These are phyloP conservation scores for Hydrotaea diabolus DNA, from an alignment of 2,888 invertebrate genomes.

Conservation along the genomic window DNA sequence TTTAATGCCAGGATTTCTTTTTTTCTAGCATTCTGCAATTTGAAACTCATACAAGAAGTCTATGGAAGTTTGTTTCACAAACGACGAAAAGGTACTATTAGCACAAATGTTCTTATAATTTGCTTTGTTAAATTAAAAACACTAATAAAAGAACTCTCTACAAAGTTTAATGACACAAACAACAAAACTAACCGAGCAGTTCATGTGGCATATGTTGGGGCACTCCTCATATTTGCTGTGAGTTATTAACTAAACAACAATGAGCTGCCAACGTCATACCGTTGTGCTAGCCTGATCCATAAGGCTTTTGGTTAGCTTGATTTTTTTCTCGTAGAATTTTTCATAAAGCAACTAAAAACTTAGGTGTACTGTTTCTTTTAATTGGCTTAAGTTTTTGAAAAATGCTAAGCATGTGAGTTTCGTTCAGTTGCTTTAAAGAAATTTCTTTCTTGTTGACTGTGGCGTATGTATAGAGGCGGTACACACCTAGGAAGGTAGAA, in stretches of 20 bases:
- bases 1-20: neutral
- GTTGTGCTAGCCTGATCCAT: neutral
- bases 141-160: constrained; percentile 13
- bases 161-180: constrained; percentile 21
- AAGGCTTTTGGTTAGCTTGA: neutral
- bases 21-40: neutral
- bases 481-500: too few species aligned
- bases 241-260: constrained; percentile 18
- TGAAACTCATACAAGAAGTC: constrained; percentile 6
- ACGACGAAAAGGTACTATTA: constrained; percentile 25
- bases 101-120: constrained; percentile 31
- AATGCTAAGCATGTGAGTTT: constrained; percentile 19
- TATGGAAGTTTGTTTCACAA: neutral
- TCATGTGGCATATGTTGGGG: neutral
- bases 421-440: neutral
- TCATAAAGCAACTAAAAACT: neutral
- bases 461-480: neutral
- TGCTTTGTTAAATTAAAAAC: constrained; percentile 26
- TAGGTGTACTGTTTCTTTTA: constrained; percentile 13
- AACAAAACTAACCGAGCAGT: neutral
- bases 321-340: neutral
- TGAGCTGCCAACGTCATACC: neutral
- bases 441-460: neutral
- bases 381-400: constrained; percentile 7
- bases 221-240: neutral